Percentiles rank a stretch among this genome's conserved stretches.
phyloP scores from a whole-genome alignment of 2,113 vertebrate species.

The Daubentonia madagascariensis region DNA sequence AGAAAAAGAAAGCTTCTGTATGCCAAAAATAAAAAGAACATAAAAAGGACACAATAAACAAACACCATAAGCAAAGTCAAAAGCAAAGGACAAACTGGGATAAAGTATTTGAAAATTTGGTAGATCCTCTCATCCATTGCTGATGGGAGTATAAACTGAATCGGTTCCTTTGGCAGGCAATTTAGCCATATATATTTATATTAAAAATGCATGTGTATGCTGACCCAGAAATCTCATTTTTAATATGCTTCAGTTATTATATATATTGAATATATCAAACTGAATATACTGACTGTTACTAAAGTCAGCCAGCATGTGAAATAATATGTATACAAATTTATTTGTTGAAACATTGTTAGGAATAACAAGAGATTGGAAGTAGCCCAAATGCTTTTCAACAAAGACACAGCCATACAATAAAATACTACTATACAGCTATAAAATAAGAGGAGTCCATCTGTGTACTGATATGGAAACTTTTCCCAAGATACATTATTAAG shows the following conservation, averaged over 20 bases:
- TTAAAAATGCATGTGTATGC: not conserved
- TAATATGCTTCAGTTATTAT: not conserved
- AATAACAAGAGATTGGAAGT: not conserved
- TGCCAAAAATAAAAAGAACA: not conserved
- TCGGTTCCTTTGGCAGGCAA: not conserved
- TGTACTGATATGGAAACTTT: not conserved
- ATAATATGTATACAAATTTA: not conserved
- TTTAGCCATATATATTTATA: not conserved
- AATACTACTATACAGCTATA: not conserved
- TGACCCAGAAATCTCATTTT: not conserved
- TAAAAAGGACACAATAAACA: not conserved
- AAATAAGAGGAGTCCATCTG: not conserved
- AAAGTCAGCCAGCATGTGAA: not conserved
- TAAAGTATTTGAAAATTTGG: not conserved
- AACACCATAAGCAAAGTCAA: not conserved
- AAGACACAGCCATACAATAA: not conserved
- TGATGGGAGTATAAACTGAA: not conserved
- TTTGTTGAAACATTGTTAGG: not conserved
- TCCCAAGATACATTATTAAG: not conserved
- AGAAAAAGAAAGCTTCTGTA: not conserved
- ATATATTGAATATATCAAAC: not conserved
- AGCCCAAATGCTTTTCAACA: not conserved
- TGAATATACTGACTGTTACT: not conserved
- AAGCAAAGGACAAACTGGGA: not conserved
- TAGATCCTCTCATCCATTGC: not conserved